Percentiles rank a stretch among this genome's conserved stretches.
phyloP scores from a whole-genome alignment of 2,797 vertebrate genomes.

The Oreortyx pictus region DNA sequence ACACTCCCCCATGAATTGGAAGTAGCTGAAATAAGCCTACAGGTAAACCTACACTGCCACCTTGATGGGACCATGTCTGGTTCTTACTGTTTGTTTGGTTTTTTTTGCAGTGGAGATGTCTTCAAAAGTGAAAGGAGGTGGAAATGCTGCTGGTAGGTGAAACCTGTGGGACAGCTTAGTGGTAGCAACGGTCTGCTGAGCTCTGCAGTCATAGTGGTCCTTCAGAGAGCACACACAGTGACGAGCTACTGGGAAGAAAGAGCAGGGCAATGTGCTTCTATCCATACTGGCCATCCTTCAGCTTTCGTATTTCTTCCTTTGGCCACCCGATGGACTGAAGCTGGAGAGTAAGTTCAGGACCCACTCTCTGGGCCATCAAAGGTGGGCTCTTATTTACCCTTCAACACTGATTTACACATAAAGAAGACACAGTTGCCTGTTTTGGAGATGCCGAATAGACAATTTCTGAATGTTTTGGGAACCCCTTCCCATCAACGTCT shows the following conservation, averaged over 20 bases:
- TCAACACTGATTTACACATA: neutral
- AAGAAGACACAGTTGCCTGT: neutral
- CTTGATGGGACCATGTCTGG: neutral
- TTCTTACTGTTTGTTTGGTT: neutral
- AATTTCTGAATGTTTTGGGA: neutral
- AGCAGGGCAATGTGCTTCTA: neutral
- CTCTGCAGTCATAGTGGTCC: neutral
- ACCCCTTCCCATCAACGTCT: neutral
- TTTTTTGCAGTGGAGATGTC: neutral
- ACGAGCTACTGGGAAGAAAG: neutral
- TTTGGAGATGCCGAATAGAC: neutral
- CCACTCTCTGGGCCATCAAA: neutral
- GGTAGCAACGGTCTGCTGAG: accelerated
- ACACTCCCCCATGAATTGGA: neutral
- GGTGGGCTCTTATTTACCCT: neutral
- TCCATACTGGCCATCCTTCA: neutral
- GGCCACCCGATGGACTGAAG: neutral
- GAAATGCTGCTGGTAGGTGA: neutral
- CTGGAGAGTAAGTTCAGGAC: neutral
- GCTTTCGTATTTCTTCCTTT: neutral
- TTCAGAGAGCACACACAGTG: neutral
- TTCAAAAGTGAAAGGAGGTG: neutral
- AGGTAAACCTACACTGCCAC: neutral
- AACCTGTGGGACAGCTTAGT: neutral
- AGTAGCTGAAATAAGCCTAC: neutral